Base-by-base conservation (phyloP, 2,888 invertebrate genomes). In the Meteorus cinctellus region DNA sequence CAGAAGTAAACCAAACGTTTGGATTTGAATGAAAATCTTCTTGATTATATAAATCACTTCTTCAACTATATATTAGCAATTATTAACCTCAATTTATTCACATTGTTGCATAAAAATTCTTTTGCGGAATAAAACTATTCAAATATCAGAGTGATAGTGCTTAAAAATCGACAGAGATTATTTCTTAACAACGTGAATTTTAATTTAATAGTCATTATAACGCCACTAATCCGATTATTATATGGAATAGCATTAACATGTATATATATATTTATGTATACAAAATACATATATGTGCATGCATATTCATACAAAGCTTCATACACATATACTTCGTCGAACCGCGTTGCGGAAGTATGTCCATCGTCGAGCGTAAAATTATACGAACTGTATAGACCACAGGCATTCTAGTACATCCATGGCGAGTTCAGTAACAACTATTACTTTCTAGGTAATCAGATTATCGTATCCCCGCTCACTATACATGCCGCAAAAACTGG, bases 201-300 rank as follows among this genome's bases (percentile, higher is more conserved):
- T 83, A 81, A 81, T 84, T 83, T 80, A 82, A 84, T 83, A 78
- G 79, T 79, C 81, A 81, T 79, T 81, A 81, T 14, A 48, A 79
- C 80, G 79, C 71, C 73, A 75, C 74, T 82, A 83, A 85, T 84
- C 82, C 81, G 79, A 80, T 85, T 85, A 84, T 74, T 77, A 72
- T 77, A 63, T 55, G 70, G 76, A 48, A 48, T 48, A n/a, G 80
- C 76, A 78, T 79, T 76, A 78, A 76, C 68, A 75, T 24, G 76
- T 48, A 16, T 48, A 48, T 24, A 48, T 48, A 3, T 55, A 19
- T 55, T 5, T 55, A 75, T 77, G 69, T 74, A 48, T n/a, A 48
- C n/a, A 48, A 5, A 16, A 48, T 48, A n/a, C 48, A 48, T 48
- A 48, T 48, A 55, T 55, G 8, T 55, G 2, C 8, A 19, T 55